Evolutionary conservation across 2,113 vertebrate genomes (phyloP), one percentile per base, ranked within the genome.

Genomic region (Antechinus flavipes): DNA sequence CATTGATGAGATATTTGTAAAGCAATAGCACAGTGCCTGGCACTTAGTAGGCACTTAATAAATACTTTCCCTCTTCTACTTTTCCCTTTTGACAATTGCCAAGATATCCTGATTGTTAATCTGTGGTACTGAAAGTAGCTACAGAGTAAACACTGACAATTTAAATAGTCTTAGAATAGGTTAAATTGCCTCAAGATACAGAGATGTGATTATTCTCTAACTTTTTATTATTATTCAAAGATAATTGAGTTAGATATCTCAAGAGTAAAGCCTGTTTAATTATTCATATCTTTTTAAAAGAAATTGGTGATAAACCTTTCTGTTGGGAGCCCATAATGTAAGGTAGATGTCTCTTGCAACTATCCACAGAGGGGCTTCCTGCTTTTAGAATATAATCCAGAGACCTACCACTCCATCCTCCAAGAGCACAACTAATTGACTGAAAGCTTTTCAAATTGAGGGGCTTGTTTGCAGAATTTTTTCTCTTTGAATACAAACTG

Each of bases 211-310:
- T 92, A 52, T 58, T 90, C 91, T 47, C 54, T 58, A 56, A 95
- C 95, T 92, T 96, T 95, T 94, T 76, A 27, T 56, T 92, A 0
- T 94, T 61, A 92, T 30, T 54, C 92, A 95, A 90, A 90, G 92
- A 93, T 23, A 46, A 50, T 94, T 94, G 61, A 89, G 90, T 47
- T 91, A 55, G 27, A 30, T 49, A 3, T 92, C 95, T 94, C 61
- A 46, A 95, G 97, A 94, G 97, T 94, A 93, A 95, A 91, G 93
- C 90, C 92, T 95, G 42, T 94, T 97, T 97, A 97, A 98, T 97
- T 97, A 98, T 97, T 97, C 68, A 97, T 97, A 46, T 93, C 94
- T 95, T 95, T 96, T 94, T 89, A 76, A 91, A 91, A 97, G 95
- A 96, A 95, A 96, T 93, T 93, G 94, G 95, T 93, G 91, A 91